Conservation (phyloP, 1,140 invertebrate genomes). For the Drosophila grimshawi region DNA sequence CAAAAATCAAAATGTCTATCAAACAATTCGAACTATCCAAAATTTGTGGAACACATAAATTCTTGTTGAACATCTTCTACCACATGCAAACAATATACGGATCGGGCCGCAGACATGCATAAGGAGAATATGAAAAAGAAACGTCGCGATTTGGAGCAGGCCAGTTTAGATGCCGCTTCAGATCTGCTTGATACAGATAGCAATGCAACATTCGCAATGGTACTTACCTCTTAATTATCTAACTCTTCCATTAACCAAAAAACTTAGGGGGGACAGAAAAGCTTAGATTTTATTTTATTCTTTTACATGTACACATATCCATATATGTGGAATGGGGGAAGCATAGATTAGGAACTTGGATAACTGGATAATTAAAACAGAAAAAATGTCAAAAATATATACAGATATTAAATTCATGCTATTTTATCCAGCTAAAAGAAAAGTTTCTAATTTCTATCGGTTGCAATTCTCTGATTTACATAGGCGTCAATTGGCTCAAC, state of each 20-base stretch:
- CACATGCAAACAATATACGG: conserved; percentile 84
- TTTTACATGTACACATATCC: background rate
- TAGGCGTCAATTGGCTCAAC: too few relatives aligned
- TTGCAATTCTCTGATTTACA: too few relatives aligned
- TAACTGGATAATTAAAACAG: too few relatives aligned
- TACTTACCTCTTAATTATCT: conserved; percentile 85
- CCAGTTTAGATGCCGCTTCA: conserved; percentile 92
- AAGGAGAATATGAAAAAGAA: conserved; percentile 96
- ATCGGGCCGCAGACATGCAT: conserved; percentile 87
- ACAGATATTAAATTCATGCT: too few relatives aligned
- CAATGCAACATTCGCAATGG: conserved; percentile 94
- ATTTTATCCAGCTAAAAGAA: too few relatives aligned
- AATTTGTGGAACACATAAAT: conserved; percentile 84
- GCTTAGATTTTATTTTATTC: background rate
- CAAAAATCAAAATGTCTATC: conserved; percentile 20
- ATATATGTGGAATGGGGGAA: background rate
- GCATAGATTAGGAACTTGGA: too few relatives aligned
- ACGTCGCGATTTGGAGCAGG: conserved; percentile 93
- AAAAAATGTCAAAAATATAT: background rate
- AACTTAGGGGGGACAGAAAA: background rate
- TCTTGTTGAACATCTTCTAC: conserved; percentile 83
- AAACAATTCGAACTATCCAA: conserved; percentile 30
- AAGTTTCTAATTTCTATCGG: too few relatives aligned
- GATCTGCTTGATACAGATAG: conserved; percentile 93
- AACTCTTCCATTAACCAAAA: conserved; percentile 29